Base-by-base conservation (phyloP, 2,113 vertebrate genomes). In the Sturnus vulgaris region DNA sequence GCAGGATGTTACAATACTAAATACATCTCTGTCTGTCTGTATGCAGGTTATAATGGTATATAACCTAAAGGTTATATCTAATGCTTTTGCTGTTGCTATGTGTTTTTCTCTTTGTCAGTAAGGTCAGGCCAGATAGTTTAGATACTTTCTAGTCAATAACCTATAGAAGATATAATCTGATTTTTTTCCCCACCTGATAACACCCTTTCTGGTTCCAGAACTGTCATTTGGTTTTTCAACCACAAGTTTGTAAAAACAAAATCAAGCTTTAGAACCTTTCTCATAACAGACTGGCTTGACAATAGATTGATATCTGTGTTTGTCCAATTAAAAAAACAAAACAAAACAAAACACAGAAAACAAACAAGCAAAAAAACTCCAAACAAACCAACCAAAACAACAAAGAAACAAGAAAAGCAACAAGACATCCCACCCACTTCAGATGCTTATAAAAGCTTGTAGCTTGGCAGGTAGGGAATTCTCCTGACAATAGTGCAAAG, bases 351-450 rank as follows among this genome's bases (percentile, higher is more conserved):
- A 6, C 12, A 19, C 6, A 22, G 30, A 23, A 37, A 53, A 5
- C 0, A 13, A 60, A 10, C 5, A 70, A 56, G 27, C 1, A 40
- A 46, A 59, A 39, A 57, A 57, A 23, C 7, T 12, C 8, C 46
- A 37, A 47, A n/a, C 7, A 35, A 56, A 10, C 12, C 27, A n/a
- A 42, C 3, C 18, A n/a, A 47, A 25, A 16, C 21, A 10, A 6
- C 6, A 31, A 61, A 2, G 16, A 40, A 49, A 8, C 2, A 12
- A 66, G 17, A 27, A 52, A 49, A 0, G 1, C 5, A 8, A 13
- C 11, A 55, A n/a, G 31, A 15, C 9, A 30, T 0, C 4, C 9
- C 31, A 71, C 9, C 4, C 7, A 59, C 33, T 90, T 79, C 25
- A 71, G 27, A 39, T 22, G 5, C 15, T 93, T 66, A 59, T 10